Evolutionary conservation across 2,113 vertebrate species (phyloP), one percentile per base, ranked within the genome.

Genomic region (Mirza zaza): DNA sequence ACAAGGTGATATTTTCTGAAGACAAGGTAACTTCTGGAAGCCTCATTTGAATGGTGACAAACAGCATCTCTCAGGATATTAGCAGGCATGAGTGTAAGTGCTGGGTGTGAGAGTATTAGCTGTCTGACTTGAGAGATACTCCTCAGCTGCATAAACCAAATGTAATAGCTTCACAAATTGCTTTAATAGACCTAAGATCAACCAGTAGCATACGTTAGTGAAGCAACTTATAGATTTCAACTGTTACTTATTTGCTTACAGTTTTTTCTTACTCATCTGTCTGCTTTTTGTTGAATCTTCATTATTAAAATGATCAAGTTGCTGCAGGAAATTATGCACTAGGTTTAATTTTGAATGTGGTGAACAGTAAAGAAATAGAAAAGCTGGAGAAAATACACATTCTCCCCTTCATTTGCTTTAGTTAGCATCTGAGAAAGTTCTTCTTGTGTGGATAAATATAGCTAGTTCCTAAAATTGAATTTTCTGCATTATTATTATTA

Each of bases 401-500:
- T 50, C 39, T 80, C 20, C 25, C 55, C 76, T 90, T 79, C 23
- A 3, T 93, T 94, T 83, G 79, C 67, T 96, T 45, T 39, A 23
- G 61, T 95, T 90, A 76, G 63, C 45, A 68, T 82, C 90, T 27
- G 57, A 94, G 75, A 55, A 97, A 84, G 87, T 94, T 85, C 92
- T 91, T 87, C 95, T 84, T 92, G 84, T 96, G 96, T 80, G 39
- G 3, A 15, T 92, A 96, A 87, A 98, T 83, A 94, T 8, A 91
- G 25, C 27, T 94, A 77, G 88, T 89, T 96, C 70, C 84, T 94
- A 97, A 98, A 97, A 97, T 85, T 76, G 87, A 91, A 92, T 97
- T 97, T 70, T 95, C 94, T 75, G 70, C 52, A 70, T 70, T 84
- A 32, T 94, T 96, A 90, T 96, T 96, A 95, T 95, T 98, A 98